phyloP scores from a whole-genome alignment of 2,888 invertebrate genomes.

The Sinhomidia bicolor region DNA sequence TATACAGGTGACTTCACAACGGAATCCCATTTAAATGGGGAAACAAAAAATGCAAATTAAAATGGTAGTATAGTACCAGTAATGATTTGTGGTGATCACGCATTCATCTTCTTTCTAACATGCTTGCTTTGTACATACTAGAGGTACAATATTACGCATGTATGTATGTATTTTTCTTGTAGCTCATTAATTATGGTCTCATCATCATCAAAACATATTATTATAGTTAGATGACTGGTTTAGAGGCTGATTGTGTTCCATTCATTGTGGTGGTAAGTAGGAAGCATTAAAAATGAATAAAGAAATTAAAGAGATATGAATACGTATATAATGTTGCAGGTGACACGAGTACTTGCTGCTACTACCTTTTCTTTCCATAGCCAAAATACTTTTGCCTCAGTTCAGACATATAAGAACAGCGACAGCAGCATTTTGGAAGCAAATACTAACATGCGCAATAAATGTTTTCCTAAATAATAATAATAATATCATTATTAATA shows the following conservation, averaged over 20 bases:
- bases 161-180: neutral
- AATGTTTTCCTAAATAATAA: neutral
- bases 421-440: neutral
- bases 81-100: too few species aligned
- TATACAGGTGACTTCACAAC: neutral
- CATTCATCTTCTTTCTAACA: neutral
- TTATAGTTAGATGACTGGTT: slow-evolving; percentile 8
- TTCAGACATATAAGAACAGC: neutral
- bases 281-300: slow-evolving; percentile 12
- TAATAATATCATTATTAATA: neutral
- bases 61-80: neutral
- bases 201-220: slow-evolving; percentile 20
- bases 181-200: slow-evolving; percentile 14
- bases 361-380: neutral
- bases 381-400: neutral
- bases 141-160: neutral
- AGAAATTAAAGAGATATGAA: neutral
- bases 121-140: neutral
- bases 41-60: neutral
- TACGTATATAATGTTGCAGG: slow-evolving; percentile 1
- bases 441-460: neutral
- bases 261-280: neutral
- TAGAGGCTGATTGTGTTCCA: neutral
- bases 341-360: neutral
- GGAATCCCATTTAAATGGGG: neutral